Evolutionary conservation across 2,797 vertebrate species (phyloP).

Genomic region (Astyanax mexicanus): DNA sequence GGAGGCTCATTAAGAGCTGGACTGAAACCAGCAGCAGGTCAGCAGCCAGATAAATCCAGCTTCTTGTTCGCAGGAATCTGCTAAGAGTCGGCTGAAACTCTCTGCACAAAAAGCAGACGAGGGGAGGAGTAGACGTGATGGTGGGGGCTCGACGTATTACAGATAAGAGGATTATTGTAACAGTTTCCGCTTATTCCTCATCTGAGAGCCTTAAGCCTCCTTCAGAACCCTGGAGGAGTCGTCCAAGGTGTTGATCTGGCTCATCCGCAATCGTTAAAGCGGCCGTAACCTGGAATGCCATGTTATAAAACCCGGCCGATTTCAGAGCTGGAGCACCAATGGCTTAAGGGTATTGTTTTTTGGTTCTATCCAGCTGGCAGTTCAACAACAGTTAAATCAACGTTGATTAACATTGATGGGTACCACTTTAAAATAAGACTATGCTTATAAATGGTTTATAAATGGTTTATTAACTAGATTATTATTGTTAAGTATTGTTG

Average conservation of each 20-base stretch:
- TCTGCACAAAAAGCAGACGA: not conserved
- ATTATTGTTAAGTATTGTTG: no score
- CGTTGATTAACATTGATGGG: no score
- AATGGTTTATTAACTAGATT: no score
- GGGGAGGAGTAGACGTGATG: slow-evolving; percentile 18
- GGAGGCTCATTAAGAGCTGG: not conserved
- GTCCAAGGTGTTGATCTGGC: slow-evolving; percentile 66
- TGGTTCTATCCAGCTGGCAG: not conserved
- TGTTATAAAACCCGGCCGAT: slow-evolving; percentile 27
- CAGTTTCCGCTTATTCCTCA: slow-evolving; percentile 56
- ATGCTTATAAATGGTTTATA: no score
- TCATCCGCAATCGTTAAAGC: slow-evolving; percentile 32
- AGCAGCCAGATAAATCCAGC: not conserved
- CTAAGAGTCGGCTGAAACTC: slow-evolving; percentile 13
- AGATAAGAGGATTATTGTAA: slow-evolving; percentile 66
- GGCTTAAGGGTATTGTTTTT: not conserved
- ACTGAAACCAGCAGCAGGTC: not conserved
- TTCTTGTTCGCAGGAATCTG: not conserved
- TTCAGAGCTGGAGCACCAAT: not conserved
- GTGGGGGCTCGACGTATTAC: slow-evolving; percentile 55
- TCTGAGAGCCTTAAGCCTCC: slow-evolving; percentile 70
- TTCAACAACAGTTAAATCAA: no score
- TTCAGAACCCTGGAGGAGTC: slow-evolving; percentile 58
- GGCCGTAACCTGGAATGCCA: slow-evolving; percentile 17
- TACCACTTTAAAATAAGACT: no score